Percentiles rank a stretch among this genome's conserved stretches.
These are phyloP conservation scores for Ylistrum balloti DNA, from an alignment of 1,140 invertebrate species.

Conservation along the genomic window DNA sequence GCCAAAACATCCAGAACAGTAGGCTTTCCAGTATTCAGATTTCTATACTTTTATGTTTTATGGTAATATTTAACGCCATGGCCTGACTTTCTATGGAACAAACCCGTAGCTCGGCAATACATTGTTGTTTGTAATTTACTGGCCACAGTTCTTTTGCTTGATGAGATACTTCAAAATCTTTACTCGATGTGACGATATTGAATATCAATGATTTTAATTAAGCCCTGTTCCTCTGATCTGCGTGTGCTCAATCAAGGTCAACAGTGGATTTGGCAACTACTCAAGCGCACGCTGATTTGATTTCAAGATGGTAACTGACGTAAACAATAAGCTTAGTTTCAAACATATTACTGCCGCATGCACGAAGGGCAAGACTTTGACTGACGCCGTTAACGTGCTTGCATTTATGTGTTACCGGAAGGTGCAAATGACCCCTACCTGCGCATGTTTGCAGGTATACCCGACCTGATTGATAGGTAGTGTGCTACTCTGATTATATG, in stretches of 20 bases:
- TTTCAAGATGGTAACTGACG: slow-evolving; percentile 3
- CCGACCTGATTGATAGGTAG: neutral
- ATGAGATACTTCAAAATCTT: neutral
- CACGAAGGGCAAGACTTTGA: neutral
- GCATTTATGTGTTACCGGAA: neutral
- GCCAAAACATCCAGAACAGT: neutral
- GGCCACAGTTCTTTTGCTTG: neutral
- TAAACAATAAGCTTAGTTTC: neutral
- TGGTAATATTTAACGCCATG: neutral
- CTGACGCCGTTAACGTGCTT: neutral
- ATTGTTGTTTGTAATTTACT: neutral
- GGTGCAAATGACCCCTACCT: neutral
- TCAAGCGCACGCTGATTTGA: neutral
- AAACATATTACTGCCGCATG: slow-evolving; percentile 24
- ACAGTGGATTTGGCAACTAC: neutral
- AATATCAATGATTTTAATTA: slow-evolving; percentile 35
- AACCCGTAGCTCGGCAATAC: neutral
- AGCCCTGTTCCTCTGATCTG: neutral
- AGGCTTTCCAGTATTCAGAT: neutral
- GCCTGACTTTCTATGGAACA: neutral
- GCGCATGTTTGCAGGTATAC: neutral
- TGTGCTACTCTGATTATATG: neutral
- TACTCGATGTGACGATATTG: neutral
- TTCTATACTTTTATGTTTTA: neutral
- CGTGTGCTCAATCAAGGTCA: slow-evolving; percentile 11